Conservation (phyloP, 2,888 invertebrate species). For the Philonicus albiceps region DNA sequence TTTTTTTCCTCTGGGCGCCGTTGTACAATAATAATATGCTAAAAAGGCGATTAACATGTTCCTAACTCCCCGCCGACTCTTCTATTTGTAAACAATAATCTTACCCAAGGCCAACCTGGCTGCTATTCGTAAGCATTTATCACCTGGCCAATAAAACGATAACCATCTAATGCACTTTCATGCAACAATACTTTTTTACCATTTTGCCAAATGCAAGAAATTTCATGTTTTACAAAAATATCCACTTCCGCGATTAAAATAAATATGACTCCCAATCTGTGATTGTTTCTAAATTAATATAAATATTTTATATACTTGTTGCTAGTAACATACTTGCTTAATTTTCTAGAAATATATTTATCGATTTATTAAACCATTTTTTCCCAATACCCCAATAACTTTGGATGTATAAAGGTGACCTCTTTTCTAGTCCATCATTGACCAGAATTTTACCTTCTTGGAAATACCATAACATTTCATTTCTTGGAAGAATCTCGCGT, state of each 20-base stretch:
- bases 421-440: not conserved
- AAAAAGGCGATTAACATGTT: slow-evolving; percentile 4
- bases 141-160: not conserved
- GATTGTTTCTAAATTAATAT: too few species aligned
- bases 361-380: not conserved
- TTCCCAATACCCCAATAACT: not conserved
- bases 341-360: not conserved
- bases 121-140: not conserved
- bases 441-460: not conserved
- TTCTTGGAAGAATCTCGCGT: not conserved
- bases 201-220: not conserved
- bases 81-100: slow-evolving; percentile 7
- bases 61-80: not conserved
- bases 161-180: not conserved
- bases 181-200: not conserved
- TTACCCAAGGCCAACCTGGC: not conserved
- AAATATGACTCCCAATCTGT: too few species aligned
- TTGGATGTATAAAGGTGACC: not conserved
- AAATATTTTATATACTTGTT: too few species aligned
- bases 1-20: not conserved
- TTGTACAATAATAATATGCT: not conserved
- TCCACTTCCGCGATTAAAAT: not conserved
- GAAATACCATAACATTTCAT: not conserved
- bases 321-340: too few species aligned
- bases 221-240: not conserved